Percentiles rank a stretch among this genome's conserved stretches.
Conservation (phyloP, 2,888 invertebrate species). For the Dryomyza anilis region DNA sequence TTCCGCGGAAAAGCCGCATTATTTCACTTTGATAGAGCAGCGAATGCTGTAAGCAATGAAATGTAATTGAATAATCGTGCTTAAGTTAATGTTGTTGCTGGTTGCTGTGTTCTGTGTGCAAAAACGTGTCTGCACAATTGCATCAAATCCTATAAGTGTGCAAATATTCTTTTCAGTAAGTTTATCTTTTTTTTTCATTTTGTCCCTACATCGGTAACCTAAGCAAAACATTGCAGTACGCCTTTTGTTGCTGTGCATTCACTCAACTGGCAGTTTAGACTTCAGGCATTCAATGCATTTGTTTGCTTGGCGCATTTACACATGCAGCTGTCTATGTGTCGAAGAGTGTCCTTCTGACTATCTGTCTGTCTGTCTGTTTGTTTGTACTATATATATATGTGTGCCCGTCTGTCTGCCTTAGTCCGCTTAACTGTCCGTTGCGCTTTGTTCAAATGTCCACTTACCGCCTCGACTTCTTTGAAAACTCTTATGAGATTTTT, state of each 20-base stretch:
- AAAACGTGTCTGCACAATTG: constrained; percentile 11
- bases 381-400: neutral
- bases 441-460: constrained; percentile 54
- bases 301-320: neutral
- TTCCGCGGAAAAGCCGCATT: constrained; percentile 54
- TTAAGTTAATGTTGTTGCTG: neutral
- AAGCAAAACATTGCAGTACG: constrained; percentile 8
- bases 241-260: constrained; percentile 5
- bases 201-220: neutral
- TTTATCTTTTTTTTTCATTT: neutral
- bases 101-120: neutral
- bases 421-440: neutral
- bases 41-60: neutral
- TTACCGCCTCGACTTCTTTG: constrained; percentile 76
- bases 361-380: neutral
- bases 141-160: constrained; percentile 22
- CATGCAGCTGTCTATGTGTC: neutral
- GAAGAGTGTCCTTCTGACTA: neutral
- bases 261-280: neutral
- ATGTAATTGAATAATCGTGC: neutral
- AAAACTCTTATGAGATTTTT: constrained; percentile 83
- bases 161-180: constrained; percentile 1
- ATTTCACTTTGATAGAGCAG: constrained; percentile 41
- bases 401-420: neutral
- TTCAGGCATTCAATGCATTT: neutral